phyloP scores from a whole-genome alignment of 2,888 invertebrate species.

The Luperina nickerlii region DNA sequence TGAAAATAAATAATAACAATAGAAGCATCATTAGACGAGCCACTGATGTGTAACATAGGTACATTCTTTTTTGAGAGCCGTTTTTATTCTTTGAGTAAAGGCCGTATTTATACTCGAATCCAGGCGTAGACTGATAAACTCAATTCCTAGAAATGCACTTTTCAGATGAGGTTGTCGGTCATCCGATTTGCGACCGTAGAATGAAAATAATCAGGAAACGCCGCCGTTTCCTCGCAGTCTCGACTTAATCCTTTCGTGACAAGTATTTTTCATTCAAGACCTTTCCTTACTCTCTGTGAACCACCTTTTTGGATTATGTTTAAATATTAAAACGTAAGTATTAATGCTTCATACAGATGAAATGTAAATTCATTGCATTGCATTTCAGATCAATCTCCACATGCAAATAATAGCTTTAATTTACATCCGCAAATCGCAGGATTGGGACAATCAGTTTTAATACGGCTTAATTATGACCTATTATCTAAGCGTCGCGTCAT shows the following conservation, averaged over 20 bases:
- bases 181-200: slow-evolving; percentile 10
- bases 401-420: slow-evolving; percentile 46
- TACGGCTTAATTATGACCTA: slow-evolving; percentile 25
- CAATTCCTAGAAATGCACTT: slow-evolving; percentile 19
- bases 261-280: slow-evolving; percentile 18
- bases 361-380: slow-evolving; percentile 46
- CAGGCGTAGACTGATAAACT: not conserved
- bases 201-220: slow-evolving; percentile 11
- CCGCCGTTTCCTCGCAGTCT: not conserved
- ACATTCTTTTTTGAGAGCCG: not conserved
- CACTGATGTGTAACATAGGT: not conserved
- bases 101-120: not conserved
- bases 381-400: slow-evolving; percentile 36
- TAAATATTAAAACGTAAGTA: slow-evolving; percentile 11
- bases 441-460: slow-evolving; percentile 41
- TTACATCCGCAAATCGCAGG: slow-evolving; percentile 39
- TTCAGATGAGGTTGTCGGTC: slow-evolving; percentile 17
- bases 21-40: not conserved
- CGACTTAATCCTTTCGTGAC: slow-evolving; percentile 17
- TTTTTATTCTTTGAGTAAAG: not conserved
- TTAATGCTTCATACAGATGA: slow-evolving; percentile 4
- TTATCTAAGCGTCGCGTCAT: slow-evolving; percentile 12
- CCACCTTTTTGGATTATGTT: not conserved
- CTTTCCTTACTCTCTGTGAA: not conserved
- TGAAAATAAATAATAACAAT: no score